Evolutionary conservation across 2,113 vertebrate genomes (phyloP), one percentile per base, ranked within the genome.

Genomic region (Phycodurus eques): DNA sequence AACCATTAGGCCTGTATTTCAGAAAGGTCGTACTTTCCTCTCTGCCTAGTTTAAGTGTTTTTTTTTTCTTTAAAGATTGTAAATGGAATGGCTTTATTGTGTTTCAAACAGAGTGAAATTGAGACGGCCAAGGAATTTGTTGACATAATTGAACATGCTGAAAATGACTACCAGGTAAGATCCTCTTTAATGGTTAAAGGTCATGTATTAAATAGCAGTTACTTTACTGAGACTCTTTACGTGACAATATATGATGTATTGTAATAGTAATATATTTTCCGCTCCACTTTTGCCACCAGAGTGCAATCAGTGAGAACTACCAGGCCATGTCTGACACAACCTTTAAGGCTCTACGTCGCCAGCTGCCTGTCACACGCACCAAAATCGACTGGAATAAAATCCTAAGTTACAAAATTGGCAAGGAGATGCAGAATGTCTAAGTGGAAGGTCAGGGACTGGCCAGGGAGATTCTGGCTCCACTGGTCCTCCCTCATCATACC

Each of bases 341-440:
- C 73, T 99, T 99, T 88, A 99, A 99, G 91, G 98, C 98, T 90
- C 95, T 99, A 91, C 97, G 98, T 88, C 94, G 98, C 80, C 97
- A 98, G 74, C 92, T 99, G 87, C 98, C 97, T 53, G 97, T 99
- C 84, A 99, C 96, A 53, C 97, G 98, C 89, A 99, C 96, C 73
- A 99, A 99, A 94, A 96, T 99, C 67, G 98, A 99, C 91, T 99
- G 98, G 98, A 98, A 97, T 92, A 99, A 99, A 94, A 99, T 99
- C 84, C 94, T 99, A 80, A 99, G 96, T 93, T 99, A 99, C 93
- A 99, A 98, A 93, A 99, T 99, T 84, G 97, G 96, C 83, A 99
- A 99, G 89, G 98, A 99, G 91, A 98, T 99, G 96, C 97, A 99
- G 91, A 98, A 96, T 81, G 95, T 94, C 89, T 98, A 96, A 39